Evolutionary conservation across 2,888 invertebrate genomes (phyloP), one percentile per base, ranked within the genome.

Genomic region (Tetheella fluctuosa): DNA sequence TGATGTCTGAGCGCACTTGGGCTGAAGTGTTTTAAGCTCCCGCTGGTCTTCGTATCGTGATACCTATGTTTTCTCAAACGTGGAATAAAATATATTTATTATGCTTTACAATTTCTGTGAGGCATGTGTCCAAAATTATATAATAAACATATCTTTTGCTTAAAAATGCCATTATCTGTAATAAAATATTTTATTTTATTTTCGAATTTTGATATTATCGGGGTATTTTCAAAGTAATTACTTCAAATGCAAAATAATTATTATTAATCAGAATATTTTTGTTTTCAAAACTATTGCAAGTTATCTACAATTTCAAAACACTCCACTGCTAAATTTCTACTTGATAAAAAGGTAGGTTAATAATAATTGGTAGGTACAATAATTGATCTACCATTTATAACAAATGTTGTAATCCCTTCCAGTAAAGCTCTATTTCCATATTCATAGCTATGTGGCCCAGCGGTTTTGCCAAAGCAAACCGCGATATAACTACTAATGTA

Each of bases 381-480:
- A 4, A 39, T n/a, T 39, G n/a, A 39, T 3, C 39, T n/a, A n/a
- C 15, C 15, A 4, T 15, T 17, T 15, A 17, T 17, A 20, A 20
- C n/a, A 2, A 20, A 48, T 10, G 7, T 48, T 10, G 48, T 34
- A 48, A 55, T 54, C 80, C 12, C 67, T 70, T 76, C 80, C 70
- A 80, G 74, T 69, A 67, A 12, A 39, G 28, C 39, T 74, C 62
- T 79, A 78, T 54, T 70, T 85, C 85, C 30, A 54, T 65, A 79
- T 68, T 67, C 74, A 81, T 72, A 68, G 86, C 83, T 86, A 90
- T 90, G 88, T 90, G 81, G 85, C 87, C 81, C 90, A 91, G 89
- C 90, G 92, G 91, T 91, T 91, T 91, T 92, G 92, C 92, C 92
- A 93, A 92, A 93, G 92, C 86, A 71, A 78, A 76, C 85, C 86